Evolutionary conservation across 1,140 invertebrate species (phyloP).

Genomic region (Euglossa dilemma): DNA sequence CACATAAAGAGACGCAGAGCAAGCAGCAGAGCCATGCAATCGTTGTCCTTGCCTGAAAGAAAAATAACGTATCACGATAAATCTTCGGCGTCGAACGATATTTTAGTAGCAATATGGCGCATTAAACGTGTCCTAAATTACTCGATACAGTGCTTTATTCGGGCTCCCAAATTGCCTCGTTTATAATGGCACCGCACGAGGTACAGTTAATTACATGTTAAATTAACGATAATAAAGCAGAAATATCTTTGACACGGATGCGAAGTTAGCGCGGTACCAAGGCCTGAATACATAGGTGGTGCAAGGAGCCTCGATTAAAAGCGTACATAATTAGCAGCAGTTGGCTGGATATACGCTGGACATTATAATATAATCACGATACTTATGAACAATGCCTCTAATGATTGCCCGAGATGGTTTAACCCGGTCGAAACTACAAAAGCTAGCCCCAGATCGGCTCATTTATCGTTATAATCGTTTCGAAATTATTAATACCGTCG

Average conservation of each 20-base stretch:
- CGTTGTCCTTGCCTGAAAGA: constrained; percentile 72
- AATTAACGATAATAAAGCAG: not conserved
- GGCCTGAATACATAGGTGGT: not conserved
- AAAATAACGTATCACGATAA: constrained; percentile 20
- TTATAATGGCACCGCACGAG: not conserved
- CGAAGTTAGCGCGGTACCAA: not conserved
- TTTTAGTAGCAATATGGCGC: not conserved
- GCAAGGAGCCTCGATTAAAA: not conserved
- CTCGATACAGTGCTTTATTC: not conserved
- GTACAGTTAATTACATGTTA: not conserved
- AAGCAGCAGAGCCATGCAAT: constrained; percentile 69
- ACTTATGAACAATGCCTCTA: constrained; percentile 30
- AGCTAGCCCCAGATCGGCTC: too few species aligned
- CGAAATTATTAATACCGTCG: not conserved
- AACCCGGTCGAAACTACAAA: not conserved
- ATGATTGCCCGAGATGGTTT: not conserved
- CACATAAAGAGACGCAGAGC: constrained; percentile 70
- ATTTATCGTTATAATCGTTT: not conserved
- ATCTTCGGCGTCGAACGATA: not conserved
- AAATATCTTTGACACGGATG: not conserved
- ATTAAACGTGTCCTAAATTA: not conserved
- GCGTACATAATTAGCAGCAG: constrained; percentile 25
- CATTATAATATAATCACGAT: constrained; percentile 17
- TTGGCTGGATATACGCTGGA: not conserved
- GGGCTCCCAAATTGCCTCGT: not conserved